A percentile compares a stretch with the other conserved stretches of the same genome.
phyloP scores from a whole-genome alignment of 2,113 vertebrate species.

The Recurvirostra avosetta region DNA sequence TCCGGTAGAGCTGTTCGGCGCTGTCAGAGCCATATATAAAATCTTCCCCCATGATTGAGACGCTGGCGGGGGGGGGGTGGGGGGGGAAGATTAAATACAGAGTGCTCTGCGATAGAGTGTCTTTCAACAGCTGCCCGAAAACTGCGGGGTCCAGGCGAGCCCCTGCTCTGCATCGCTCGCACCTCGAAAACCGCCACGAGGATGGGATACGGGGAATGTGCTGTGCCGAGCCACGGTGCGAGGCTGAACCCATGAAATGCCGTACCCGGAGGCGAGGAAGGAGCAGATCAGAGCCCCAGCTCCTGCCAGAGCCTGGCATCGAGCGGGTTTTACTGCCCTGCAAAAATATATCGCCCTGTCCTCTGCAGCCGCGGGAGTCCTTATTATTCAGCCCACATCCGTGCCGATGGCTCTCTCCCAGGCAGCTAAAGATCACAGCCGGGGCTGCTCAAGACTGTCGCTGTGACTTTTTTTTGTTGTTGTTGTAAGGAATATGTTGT shows the following conservation, averaged over 20 bases:
- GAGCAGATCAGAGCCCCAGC: neutral
- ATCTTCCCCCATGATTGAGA: slow-evolving; percentile 37
- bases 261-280: neutral
- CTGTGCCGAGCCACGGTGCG: rapidly evolving
- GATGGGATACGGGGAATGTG: rapidly evolving
- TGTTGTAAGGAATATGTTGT: rapidly evolving
- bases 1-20: rapidly evolving
- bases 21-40: slow-evolving; percentile 20
- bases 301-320: neutral
- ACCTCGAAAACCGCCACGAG: rapidly evolving
- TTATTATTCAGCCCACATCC: neutral
- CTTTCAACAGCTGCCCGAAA: neutral
- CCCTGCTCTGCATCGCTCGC: neutral
- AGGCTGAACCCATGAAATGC: neutral
- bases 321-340: neutral
- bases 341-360: neutral
- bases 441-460: neutral
- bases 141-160: neutral
- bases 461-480: neutral
- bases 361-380: neutral
- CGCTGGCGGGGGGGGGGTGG: no score
- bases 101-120: neutral
- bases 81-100: neutral
- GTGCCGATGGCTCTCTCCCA: neutral
- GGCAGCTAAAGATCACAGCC: slow-evolving; percentile 33